A percentile compares a stretch with the other conserved stretches of the same genome.
These are phyloP conservation scores for Lepidotrigona ventralis DNA, from an alignment of 1,140 invertebrate species.

Conservation along the genomic window DNA sequence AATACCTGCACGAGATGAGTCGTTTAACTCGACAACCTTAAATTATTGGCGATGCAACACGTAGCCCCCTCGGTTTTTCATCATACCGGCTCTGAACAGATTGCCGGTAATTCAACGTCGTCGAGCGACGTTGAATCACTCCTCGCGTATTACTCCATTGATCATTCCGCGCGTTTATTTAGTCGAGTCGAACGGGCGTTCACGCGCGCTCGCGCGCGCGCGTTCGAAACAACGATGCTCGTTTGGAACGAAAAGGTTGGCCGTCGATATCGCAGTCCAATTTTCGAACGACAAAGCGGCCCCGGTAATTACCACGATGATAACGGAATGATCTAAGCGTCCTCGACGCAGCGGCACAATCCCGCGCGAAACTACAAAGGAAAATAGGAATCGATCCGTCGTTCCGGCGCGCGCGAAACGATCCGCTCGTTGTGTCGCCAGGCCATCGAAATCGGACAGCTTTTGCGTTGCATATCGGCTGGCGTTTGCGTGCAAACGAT, in stretches of 20 bases:
- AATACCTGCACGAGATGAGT: neutral
- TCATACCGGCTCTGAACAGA: neutral
- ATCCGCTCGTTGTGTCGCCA: neutral
- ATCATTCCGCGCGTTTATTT: neutral
- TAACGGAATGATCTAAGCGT: constrained; percentile 18
- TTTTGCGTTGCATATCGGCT: constrained; percentile 2
- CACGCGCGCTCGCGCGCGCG: no score
- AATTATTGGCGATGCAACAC: constrained; percentile 10
- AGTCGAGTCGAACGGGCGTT: neutral
- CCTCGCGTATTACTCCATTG: neutral
- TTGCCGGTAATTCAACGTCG: neutral
- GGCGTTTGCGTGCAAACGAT: constrained; percentile 5
- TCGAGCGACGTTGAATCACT: neutral
- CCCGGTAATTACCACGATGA: constrained; percentile 6
- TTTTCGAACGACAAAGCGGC: constrained; percentile 6
- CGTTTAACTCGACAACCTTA: neutral
- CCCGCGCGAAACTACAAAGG: neutral
- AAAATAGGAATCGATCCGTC: constrained; percentile 6
- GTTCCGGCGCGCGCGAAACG: neutral
- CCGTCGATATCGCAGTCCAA: neutral
- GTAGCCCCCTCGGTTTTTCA: neutral
- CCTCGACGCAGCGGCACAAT: neutral
- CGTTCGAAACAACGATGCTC: no score
- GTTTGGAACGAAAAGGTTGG: neutral
- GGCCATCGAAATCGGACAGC: neutral